phyloP scores from a whole-genome alignment of 1,140 invertebrate genomes.

The Hermatobates lingyangjiaoensis region DNA sequence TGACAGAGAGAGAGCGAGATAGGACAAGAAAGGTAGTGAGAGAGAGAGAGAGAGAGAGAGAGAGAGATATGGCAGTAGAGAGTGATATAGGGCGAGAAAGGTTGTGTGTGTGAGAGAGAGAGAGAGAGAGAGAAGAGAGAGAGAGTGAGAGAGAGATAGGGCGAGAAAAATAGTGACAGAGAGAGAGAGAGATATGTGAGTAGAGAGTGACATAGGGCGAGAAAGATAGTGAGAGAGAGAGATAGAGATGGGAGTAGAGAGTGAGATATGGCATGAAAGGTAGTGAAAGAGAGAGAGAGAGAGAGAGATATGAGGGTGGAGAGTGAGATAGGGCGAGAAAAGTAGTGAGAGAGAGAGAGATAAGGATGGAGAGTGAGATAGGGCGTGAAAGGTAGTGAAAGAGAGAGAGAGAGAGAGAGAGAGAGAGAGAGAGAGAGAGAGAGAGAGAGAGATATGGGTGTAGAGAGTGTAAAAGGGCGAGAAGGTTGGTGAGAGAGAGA shows the following conservation, averaged over 20 bases:
- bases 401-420: neutral
- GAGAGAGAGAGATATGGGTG: neutral
- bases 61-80: conserved; percentile 5
- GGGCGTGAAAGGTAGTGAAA: neutral
- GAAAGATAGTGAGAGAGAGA: neutral
- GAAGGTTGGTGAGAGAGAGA: neutral
- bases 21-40: conserved; percentile 1
- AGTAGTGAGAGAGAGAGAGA: no score
- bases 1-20: conserved; percentile 1
- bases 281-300: neutral
- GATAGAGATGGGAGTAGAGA: neutral
- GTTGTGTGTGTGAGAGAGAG: neutral
- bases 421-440: neutral
- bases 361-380: no score
- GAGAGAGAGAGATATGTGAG: no score
- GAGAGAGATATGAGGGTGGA: neutral
- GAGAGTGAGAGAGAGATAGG: no score
- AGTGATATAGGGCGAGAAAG: neutral
- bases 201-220: no score
- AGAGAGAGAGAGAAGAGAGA: neutral
- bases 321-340: no score
- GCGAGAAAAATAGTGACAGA: no score
- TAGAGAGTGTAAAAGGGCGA: neutral
- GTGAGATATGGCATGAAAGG: neutral
- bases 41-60: conserved; percentile 7